Base-by-base conservation (phyloP, 2,888 invertebrate species). In the Disparrhopalites patrizii region DNA sequence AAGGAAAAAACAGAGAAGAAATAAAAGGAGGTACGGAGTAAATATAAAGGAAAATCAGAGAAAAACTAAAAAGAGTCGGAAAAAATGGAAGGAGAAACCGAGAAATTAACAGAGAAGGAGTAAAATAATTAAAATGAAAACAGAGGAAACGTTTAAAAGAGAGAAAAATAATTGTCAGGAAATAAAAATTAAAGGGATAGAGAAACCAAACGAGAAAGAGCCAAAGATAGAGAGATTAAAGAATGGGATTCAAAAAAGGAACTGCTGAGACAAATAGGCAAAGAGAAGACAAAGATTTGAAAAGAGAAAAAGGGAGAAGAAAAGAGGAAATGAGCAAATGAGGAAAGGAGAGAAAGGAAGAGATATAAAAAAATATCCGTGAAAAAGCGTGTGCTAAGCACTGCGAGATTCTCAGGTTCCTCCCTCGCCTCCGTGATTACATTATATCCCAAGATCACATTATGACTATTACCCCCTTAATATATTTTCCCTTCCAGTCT, bases 381-480 rank as follows among this genome's bases (percentile, higher is more conserved):
- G n/a, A 33, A 15, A 40, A 40, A 3, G 40, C 40, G 18, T 18
- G 13, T 15, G 40, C 15, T 40, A 40, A 40, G 40, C n/a, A n/a
- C n/a, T n/a, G n/a, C n/a, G 40, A 18, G 15, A 7, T 36, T 36
- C 66, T 68, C 68, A 66, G 66, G 66, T 66, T 64, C 60, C 56
- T n/a, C 60, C 50, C 31, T 33, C 52, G 61, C 61, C 62, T 66
- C 69, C 65, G 67, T 69, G 67, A 67, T 69, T 68, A 66, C 70
- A 68, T 70, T 70, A 69, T 67, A 68, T 65, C 66, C 69, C 65
- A 65, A 69, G 56, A 69, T 69, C 60, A 67, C 67, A 69, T 68
- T 68, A 68, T 70, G 70, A 70, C 66, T 68, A 64, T 57, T 68
- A 62, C 62, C 54, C 36, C 36, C 47, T 62, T 55, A 65, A 68